These are phyloP conservation scores for Xerus inauris DNA, from an alignment of 2,113 vertebrate genomes.

Conservation along the genomic window DNA sequence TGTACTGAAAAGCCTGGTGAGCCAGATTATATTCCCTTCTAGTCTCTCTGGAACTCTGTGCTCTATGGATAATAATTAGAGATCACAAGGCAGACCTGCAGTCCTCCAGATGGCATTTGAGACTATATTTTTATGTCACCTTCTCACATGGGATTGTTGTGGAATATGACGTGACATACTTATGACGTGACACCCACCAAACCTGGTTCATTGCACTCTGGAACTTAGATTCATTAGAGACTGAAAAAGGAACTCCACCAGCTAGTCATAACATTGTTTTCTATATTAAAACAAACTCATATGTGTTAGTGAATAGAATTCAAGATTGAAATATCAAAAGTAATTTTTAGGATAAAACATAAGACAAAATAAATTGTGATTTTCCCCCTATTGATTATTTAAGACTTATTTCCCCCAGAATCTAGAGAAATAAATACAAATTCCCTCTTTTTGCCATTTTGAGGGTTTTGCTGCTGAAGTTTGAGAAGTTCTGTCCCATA, in stretches of 20 bases:
- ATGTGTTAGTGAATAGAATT: neutral
- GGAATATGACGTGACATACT: too few relatives aligned
- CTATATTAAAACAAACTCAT: neutral
- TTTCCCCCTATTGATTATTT: neutral
- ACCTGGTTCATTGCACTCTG: neutral
- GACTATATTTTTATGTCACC: neutral
- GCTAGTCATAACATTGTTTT: neutral
- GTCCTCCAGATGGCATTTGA: neutral
- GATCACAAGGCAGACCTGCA: neutral
- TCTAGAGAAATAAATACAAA: neutral
- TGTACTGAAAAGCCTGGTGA: neutral
- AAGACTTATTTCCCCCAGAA: neutral
- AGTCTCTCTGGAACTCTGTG: neutral
- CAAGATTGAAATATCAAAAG: conserved; percentile 14
- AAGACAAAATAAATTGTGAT: neutral
- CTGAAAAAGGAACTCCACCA: neutral
- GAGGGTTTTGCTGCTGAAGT: neutral
- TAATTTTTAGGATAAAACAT: conserved; percentile 29
- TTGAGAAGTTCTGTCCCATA: neutral
- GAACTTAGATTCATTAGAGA: neutral
- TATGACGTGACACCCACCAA: neutral
- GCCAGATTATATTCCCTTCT: neutral
- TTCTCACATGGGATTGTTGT: neutral
- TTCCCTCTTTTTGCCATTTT: neutral
- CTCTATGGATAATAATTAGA: neutral